Evolutionary conservation across 2,113 vertebrate genomes (phyloP).

Genomic region (Rhinichthys klamathensis): DNA sequence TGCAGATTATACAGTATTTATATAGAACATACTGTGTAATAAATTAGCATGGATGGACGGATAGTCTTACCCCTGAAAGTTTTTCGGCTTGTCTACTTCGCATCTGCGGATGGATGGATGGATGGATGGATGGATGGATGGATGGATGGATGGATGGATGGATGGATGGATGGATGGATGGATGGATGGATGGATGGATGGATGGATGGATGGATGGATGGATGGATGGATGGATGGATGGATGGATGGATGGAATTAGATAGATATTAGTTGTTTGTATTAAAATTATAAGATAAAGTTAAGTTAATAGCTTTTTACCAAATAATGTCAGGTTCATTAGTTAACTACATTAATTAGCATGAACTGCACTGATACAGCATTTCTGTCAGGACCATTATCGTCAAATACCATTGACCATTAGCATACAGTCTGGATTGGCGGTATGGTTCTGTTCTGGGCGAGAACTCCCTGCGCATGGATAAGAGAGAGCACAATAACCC

Average conservation of each 20-base stretch:
- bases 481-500: too few species aligned
- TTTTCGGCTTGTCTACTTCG: too few species aligned
- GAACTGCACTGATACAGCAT: too few species aligned
- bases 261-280: not conserved
- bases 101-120: not conserved
- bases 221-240: not conserved
- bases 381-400: too few species aligned
- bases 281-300: not conserved
- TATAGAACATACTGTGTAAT: not conserved
- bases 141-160: not conserved
- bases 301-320: not conserved
- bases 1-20: too few species aligned
- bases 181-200: not conserved
- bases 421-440: too few species aligned
- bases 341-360: too few species aligned
- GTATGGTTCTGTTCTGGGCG: too few species aligned
- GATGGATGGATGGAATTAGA: not conserved
- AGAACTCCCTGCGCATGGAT: too few species aligned
- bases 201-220: not conserved
- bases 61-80: too few species aligned
- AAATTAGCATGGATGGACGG: not conserved
- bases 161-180: not conserved
- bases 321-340: not conserved
- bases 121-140: not conserved
- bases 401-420: too few species aligned